Evolutionary conservation across 1,140 invertebrate species (phyloP), one percentile per base, ranked within the genome.

Genomic region (Colletes latitarsis): DNA sequence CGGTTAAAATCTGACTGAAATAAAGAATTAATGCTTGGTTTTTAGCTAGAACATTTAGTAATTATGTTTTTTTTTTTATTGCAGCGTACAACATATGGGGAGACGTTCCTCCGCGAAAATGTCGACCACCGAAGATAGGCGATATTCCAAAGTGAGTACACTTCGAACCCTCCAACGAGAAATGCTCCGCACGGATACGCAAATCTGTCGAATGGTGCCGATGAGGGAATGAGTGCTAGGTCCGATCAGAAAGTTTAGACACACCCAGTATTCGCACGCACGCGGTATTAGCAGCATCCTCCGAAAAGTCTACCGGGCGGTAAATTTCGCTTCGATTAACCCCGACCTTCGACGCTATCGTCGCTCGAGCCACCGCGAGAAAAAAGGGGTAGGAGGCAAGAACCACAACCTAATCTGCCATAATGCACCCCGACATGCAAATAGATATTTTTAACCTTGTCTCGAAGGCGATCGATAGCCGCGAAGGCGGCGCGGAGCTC

Each of bases 361-460:
- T 83, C 57, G 17, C 53, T 49, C 52, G n/a, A 57, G 43, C n/a
- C 39, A 55, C 12, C 2, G 67, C 41, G 8, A 46, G 21, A 55
- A 52, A 84, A 68, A 63, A 19, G 60, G 49, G 60, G 15, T 41
- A 8, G 63, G 60, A 83, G 39, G 69, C 39, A 85, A 78, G 84
- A 80, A 88, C 81, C 77, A 58, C 77, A 64, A 19, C 41, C 77
- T 88, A 89, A 90, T 84, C 82, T 82, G 64, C 68, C 76, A 64
- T 87, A 85, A 89, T 88, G 83, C 77, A 88, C 87, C 82, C 80
- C 67, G 87, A 87, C 86, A 90, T 89, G 89, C 88, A 86, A 90
- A 90, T 88, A 89, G 87, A 90, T 91, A 91, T 91, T 91, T 91
- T 90, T 91, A 90, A 88, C 85, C 78, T 63, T 82, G 75, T 85